Conservation (phyloP, 2,888 invertebrate genomes). For the Prenolepis imparis region DNA sequence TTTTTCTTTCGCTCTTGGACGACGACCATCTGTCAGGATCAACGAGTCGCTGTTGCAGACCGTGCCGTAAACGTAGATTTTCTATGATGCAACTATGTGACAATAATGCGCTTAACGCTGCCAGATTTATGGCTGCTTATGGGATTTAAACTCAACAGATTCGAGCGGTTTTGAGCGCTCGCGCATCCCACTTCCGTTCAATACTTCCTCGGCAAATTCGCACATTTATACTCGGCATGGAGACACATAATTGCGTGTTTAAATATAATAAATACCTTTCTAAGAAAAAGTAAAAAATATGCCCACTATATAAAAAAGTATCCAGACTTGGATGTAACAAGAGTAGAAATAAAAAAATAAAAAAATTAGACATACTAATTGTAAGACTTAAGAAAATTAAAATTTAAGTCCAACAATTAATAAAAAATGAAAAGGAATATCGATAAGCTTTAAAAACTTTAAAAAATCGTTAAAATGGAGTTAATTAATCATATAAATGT, state of each 20-base stretch:
- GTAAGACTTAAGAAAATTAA: no score
- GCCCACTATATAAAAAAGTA: background rate
- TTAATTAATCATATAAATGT: no score
- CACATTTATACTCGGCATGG: constrained; percentile 27
- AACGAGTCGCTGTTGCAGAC: constrained; percentile 44
- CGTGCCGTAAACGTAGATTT: constrained; percentile 47
- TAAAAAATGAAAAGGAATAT: no score
- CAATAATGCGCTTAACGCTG: constrained; percentile 82
- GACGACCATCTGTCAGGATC: constrained; percentile 37
- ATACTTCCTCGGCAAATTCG: constrained; percentile 48
- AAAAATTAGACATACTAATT: no score
- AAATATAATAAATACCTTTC: constrained; percentile 36
- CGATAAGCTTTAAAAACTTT: no score
- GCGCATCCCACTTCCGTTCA: constrained; percentile 21
- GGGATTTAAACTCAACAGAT: constrained; percentile 84
- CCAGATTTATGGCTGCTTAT: constrained; percentile 81
- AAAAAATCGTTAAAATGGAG: no score
- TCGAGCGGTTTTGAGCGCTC: constrained; percentile 50
- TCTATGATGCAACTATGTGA: constrained; percentile 60
- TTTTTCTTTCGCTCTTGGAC: background rate
- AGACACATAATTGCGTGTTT: constrained; percentile 34
- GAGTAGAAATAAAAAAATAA: no score
- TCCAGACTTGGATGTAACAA: no score
- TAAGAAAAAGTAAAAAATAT: background rate
- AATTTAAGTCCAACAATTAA: no score